Evolutionary conservation across 2,888 invertebrate genomes (phyloP).

Genomic region (Geotrupes spiniger): DNA sequence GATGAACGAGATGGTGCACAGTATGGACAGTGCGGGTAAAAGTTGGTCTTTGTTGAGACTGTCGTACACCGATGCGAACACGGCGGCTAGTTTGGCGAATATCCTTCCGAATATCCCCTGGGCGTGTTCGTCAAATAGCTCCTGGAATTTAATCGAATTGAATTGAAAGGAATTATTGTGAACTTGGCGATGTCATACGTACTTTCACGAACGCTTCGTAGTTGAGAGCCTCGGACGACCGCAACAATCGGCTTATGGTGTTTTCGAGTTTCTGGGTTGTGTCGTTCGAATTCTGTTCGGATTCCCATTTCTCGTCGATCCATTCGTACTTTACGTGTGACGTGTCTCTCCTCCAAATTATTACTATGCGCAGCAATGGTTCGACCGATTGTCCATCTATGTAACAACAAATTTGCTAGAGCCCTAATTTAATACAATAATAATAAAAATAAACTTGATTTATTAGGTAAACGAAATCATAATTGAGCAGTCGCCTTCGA

Average conservation of each 20-base stretch:
- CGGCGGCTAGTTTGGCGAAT: conserved; percentile 62
- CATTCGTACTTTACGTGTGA: conserved; percentile 90
- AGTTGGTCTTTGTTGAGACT: conserved; percentile 75
- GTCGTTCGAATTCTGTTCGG: conserved; percentile 60
- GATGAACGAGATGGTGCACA: conserved; percentile 76
- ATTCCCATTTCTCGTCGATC: conserved; percentile 71
- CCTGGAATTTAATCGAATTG: conserved; percentile 51
- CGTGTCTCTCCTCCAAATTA: conserved; percentile 86
- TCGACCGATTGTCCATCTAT: conserved; percentile 61
- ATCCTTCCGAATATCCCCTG: conserved; percentile 69
- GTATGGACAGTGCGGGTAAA: conserved; percentile 72
- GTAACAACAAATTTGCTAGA: conserved; percentile 39
- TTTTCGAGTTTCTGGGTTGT: conserved; percentile 71
- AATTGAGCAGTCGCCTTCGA: no score
- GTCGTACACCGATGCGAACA: conserved; percentile 69
- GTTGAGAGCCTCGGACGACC: conserved; percentile 70
- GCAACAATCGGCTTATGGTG: conserved; percentile 68
- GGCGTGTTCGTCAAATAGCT: conserved; percentile 76
- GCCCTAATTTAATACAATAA: conserved; percentile 6
- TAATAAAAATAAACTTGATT: background rate
- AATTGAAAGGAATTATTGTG: background rate
- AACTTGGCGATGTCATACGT: conserved; percentile 21
- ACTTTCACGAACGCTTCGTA: conserved; percentile 79
- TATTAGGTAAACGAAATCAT: no score
- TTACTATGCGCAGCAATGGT: conserved; percentile 74